Evolutionary conservation across 2,888 invertebrate genomes (phyloP), one percentile per base, ranked within the genome.

Genomic region (Aradus depressus): DNA sequence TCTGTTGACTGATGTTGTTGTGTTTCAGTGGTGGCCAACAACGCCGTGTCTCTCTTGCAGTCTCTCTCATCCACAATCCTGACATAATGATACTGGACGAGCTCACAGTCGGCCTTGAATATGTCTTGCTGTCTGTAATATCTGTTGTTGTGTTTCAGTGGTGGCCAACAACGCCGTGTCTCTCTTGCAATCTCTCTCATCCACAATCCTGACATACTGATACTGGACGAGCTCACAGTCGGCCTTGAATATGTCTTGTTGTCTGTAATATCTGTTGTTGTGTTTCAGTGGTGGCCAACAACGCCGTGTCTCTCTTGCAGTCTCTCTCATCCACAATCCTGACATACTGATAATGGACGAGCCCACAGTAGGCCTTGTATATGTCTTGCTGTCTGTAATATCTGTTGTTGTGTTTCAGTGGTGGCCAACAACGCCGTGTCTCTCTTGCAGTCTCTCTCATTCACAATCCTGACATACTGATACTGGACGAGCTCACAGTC

Each of bases 171-270:
- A 68, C 72, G 93, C 54, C 72, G 92, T 45, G 82, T 92, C 0
- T 92, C 92, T 0, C 78, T 93, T 58, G 89, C 91, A 0, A 85
- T 85, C 4, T 88, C 92, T 0, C 70, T 93, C 64, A 77, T 93
- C 0, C 91, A 92, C 63, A 83, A 82, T 59, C 92, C 93, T 0
- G 85, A 90, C 65, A 68, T 93, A 25, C 70, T 93, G 22, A 90
- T 93, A 53, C 68, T 93, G 61, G 93, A 93, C 63, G 93, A 93
- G 64, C 92, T 92, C 0, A 93, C 92, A 0, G 92, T 91, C n/a
- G 93, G 92, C 0, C 73, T 93, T 53, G 92, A 93, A 70, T 92
- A 92, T 1, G 76, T 92, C n/a, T n/a, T n/a, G n/a, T n/a, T n/a
- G n/a, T n/a, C n/a, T n/a, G n/a, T n/a, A n/a, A n/a, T n/a, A n/a